Conservation (phyloP, 2,113 vertebrate genomes). For the Arvicanthis niloticus region DNA sequence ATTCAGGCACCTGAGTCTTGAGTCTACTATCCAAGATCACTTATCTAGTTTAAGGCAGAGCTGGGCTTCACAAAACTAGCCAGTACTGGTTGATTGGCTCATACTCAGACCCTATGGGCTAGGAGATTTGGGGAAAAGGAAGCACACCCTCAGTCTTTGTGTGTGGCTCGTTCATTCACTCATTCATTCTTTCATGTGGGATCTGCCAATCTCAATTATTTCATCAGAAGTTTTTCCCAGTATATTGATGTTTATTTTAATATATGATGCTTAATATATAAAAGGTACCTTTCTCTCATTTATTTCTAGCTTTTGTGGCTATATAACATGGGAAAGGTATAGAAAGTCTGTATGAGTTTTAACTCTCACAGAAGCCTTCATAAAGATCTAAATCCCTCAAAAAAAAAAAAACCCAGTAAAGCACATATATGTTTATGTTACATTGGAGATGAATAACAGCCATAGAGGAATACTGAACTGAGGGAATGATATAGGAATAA, state of each 20-base stretch:
- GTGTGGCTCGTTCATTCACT: not conserved
- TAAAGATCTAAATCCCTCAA: not conserved
- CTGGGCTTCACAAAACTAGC: not conserved
- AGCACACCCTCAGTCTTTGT: rapidly evolving
- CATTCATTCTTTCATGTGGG: not conserved
- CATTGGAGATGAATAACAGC: not conserved
- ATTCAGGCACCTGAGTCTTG: too few relatives aligned
- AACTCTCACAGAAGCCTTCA: not conserved
- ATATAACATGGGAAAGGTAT: not conserved
- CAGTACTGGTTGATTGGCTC: too few relatives aligned
- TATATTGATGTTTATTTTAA: not conserved
- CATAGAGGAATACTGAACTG: not conserved
- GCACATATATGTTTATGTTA: not conserved
- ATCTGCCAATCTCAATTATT: not conserved
- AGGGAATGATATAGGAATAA: not conserved
- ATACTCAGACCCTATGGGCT: rapidly evolving
- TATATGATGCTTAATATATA: not conserved
- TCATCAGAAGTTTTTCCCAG: not conserved
- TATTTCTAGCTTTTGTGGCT: not conserved
- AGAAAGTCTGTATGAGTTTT: not conserved
- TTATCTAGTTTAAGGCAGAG: not conserved
- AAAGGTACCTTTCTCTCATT: not conserved
- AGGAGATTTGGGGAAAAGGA: not conserved
- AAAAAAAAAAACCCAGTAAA: not conserved
- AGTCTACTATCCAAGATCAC: not conserved